phyloP scores from a whole-genome alignment of 2,888 invertebrate genomes.

The Calameuta idolon region DNA sequence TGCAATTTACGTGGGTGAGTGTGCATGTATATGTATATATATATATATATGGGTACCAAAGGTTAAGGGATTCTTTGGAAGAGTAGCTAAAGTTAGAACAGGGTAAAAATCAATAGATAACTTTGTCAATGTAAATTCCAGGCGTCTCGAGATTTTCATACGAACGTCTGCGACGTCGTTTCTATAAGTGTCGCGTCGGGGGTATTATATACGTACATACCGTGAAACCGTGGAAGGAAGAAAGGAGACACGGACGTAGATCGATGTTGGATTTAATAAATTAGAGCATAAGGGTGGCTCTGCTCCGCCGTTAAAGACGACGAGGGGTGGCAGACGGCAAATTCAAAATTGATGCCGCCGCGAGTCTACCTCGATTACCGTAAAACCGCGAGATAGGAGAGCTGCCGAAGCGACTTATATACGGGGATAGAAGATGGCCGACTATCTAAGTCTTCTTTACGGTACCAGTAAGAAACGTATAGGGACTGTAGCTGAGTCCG shows the following conservation, averaged over 20 bases:
- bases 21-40: too few species aligned
- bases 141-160: constrained; percentile 7
- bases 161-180: background rate
- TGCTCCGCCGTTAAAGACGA: background rate
- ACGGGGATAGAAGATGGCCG: constrained; percentile 1
- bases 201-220: too few species aligned
- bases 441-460: background rate
- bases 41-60: too few species aligned
- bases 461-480: constrained; percentile 5
- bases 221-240: too few species aligned
- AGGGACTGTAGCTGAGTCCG: background rate
- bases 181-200: background rate
- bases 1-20: too few species aligned
- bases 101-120: too few species aligned
- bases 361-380: too few species aligned
- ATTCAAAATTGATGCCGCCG: constrained; percentile 2
- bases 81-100: too few species aligned
- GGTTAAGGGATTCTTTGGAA: too few species aligned
- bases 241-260: background rate
- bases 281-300: background rate
- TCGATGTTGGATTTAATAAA: constrained; percentile 7
- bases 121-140: background rate
- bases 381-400: too few species aligned
- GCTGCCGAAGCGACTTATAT: too few species aligned
- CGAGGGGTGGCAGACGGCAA: background rate